phyloP scores from a whole-genome alignment of 1,140 invertebrate species.

The Halictus rubicundus region DNA sequence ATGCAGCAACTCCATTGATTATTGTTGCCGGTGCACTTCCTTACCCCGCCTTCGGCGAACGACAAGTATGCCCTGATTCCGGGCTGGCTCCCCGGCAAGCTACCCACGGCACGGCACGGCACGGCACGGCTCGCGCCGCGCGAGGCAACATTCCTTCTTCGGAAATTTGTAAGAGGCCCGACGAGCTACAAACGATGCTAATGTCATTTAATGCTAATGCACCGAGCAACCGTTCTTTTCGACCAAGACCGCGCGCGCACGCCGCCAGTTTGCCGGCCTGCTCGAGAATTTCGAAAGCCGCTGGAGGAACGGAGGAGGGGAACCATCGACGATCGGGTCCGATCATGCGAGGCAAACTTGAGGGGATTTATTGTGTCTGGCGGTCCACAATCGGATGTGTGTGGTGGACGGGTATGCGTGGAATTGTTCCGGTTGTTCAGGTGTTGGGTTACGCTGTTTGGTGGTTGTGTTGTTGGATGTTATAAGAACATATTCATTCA shows the following conservation, averaged over 20 bases:
- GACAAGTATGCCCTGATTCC: constrained; percentile 59
- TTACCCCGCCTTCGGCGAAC: constrained; percentile 57
- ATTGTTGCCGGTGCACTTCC: constrained; percentile 74
- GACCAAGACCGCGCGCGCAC: too few relatives aligned
- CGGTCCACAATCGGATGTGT: too few relatives aligned
- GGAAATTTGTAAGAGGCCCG: constrained; percentile 45
- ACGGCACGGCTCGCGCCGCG: constrained; percentile 12
- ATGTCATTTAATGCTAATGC: constrained; percentile 28
- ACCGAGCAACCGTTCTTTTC: not conserved
- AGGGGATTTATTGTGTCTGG: too few relatives aligned
- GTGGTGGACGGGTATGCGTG: too few relatives aligned
- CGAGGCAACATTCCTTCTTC: constrained; percentile 36
- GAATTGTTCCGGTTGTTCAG: too few relatives aligned
- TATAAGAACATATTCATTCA: too few relatives aligned
- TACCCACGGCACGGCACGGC: not conserved
- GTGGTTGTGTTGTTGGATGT: too few relatives aligned
- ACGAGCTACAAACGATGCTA: constrained; percentile 34
- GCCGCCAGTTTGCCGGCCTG: too few relatives aligned
- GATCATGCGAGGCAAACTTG: too few relatives aligned
- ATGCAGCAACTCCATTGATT: constrained; percentile 77
- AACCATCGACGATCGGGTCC: too few relatives aligned
- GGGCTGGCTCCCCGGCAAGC: constrained; percentile 36
- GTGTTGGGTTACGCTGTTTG: too few relatives aligned
- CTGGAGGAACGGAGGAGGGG: not conserved
- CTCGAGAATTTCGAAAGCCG: not conserved